Percentiles rank a stretch among this genome's conserved stretches.
Evolutionary conservation across 1,140 invertebrate species (phyloP).

Genomic region (Drosophila setifemur): DNA sequence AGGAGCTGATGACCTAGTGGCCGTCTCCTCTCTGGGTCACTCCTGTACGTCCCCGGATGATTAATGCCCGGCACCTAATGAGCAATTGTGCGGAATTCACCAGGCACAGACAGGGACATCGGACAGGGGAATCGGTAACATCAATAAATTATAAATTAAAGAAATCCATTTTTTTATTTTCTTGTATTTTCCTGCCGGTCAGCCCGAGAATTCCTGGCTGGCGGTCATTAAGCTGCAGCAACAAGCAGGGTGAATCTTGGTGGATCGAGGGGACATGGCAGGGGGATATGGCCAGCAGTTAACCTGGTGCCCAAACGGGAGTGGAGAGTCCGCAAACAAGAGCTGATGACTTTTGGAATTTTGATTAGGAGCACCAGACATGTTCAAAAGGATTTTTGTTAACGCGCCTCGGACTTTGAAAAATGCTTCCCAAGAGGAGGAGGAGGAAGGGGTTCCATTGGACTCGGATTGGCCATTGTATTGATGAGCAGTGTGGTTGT

Average conservation of each 20-base stretch:
- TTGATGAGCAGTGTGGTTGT: conserved; percentile 55
- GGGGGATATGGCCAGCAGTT: conserved; percentile 1
- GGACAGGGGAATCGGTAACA: conserved; percentile 57
- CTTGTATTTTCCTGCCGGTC: conserved; percentile 29
- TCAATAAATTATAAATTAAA: conserved; percentile 81
- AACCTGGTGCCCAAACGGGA: conserved; percentile 52
- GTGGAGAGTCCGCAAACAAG: conserved; percentile 35
- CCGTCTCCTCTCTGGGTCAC: conserved; percentile 57
- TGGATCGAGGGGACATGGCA: background rate
- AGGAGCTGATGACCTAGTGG: conserved; percentile 46
- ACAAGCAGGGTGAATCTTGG: background rate
- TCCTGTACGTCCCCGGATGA: conserved; percentile 48
- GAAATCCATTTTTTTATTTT: conserved; percentile 64
- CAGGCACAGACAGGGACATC: background rate
- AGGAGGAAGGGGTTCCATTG: conserved; percentile 2
- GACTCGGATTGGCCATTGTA: conserved; percentile 67
- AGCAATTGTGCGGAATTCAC: conserved; percentile 61
- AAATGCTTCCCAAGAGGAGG: conserved; percentile 42
- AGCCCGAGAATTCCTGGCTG: conserved; percentile 68
- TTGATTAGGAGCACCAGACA: conserved; percentile 80
- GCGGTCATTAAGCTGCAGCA: conserved; percentile 68
- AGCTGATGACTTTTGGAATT: conserved; percentile 78
- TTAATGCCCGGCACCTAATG: conserved; percentile 72
- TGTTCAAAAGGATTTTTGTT: conserved; percentile 80
- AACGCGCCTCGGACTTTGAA: conserved; percentile 78